A percentile compares a stretch with the other conserved stretches of the same genome.
These are phyloP conservation scores for Pachypsylla venusta DNA, from an alignment of 1,140 invertebrate species.

Conservation along the genomic window DNA sequence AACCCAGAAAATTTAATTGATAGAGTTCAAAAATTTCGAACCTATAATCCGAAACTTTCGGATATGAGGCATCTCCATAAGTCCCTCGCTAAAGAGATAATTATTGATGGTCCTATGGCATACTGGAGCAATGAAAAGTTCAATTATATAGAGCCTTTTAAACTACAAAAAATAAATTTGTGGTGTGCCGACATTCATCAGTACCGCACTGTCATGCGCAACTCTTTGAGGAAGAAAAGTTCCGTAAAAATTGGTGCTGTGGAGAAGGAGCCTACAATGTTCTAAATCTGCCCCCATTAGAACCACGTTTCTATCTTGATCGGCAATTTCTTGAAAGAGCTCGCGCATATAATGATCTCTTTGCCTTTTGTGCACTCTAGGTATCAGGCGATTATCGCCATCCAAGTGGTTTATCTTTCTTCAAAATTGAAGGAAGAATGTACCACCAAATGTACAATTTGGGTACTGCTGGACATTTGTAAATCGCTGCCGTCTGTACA, in stretches of 20 bases:
- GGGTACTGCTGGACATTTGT: neutral
- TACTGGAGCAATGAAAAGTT: neutral
- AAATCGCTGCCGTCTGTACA: conserved; percentile 13
- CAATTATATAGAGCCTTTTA: neutral
- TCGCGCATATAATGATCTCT: conserved; percentile 11
- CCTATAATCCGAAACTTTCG: neutral
- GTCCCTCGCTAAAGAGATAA: neutral
- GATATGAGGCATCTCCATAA: neutral
- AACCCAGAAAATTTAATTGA: neutral
- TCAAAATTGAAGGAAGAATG: conserved; percentile 12
- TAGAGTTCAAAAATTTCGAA: neutral
- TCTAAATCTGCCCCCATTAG: neutral
- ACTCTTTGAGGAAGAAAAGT: conserved; percentile 12
- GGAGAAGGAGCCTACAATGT: conserved; percentile 14
- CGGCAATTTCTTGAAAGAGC: neutral
- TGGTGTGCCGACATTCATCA: neutral
- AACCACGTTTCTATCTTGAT: neutral
- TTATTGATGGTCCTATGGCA: neutral
- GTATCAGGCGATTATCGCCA: neutral
- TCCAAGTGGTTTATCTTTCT: neutral
- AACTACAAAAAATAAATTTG: neutral
- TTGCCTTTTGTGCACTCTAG: conserved; percentile 7
- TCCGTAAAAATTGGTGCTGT: conserved; percentile 13
- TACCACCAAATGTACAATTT: conserved; percentile 10
- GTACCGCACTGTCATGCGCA: neutral